Evolutionary conservation across 1,140 invertebrate species (phyloP).

Genomic region (Aphis gossypii): DNA sequence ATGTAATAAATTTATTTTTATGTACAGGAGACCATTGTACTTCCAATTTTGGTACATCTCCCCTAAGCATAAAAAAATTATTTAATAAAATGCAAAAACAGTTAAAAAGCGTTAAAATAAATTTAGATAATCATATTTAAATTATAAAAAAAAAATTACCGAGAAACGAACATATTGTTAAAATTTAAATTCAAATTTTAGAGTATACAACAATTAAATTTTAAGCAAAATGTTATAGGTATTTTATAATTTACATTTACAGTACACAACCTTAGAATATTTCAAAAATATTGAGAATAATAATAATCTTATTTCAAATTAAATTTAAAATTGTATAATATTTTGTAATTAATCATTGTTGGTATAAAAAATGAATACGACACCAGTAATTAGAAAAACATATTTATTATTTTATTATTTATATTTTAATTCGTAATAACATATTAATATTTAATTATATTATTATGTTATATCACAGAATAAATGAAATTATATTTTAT

Average conservation of each 20-base stretch:
- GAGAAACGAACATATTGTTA: slow-evolving; percentile 28
- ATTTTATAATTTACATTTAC: neutral
- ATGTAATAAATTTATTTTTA: slow-evolving; percentile 82
- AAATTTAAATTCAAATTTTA: neutral
- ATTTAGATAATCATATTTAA: neutral
- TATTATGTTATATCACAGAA: too few species aligned
- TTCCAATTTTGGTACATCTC: slow-evolving; percentile 71
- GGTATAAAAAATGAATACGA: neutral
- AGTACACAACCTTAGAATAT: neutral
- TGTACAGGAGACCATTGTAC: slow-evolving; percentile 82
- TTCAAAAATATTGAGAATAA: neutral
- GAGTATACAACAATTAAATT: neutral
- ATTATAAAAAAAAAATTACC: neutral
- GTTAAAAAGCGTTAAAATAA: neutral
- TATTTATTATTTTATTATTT: too few species aligned
- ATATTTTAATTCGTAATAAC: too few species aligned
- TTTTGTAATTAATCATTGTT: too few species aligned
- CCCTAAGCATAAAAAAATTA: neutral
- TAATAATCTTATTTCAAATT: neutral
- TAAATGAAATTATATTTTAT: too few species aligned
- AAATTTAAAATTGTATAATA: neutral
- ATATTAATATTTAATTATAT: too few species aligned
- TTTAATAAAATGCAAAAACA: neutral
- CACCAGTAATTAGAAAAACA: too few species aligned
- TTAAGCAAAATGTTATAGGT: neutral